Evolutionary conservation across 2,797 vertebrate genomes (phyloP), one percentile per base, ranked within the genome.

Genomic region (Pogoniulus pusillus): DNA sequence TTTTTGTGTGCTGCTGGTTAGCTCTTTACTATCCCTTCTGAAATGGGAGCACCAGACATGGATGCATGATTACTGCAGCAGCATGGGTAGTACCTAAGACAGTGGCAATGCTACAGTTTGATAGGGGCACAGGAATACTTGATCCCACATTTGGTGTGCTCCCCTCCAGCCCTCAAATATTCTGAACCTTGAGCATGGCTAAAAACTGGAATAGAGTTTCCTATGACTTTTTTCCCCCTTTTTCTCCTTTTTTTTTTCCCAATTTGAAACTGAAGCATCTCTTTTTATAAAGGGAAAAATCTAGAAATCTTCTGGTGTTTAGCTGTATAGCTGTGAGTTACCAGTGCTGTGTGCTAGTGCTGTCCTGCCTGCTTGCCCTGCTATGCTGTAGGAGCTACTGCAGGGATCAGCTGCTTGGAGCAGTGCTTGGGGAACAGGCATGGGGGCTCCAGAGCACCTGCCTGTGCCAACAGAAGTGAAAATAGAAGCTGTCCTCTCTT

Each of bases 31-130:
- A 23, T 6, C 63, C 14, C 20, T 60, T 23, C 41, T 51, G 43
- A 34, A 32, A 16, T 2, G 16, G 12, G 24, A 68, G 13, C 32
- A 22, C 55, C 30, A 34, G 30, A 1, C 14, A 23, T 0, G 3
- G n/a, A 19, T 26, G 20, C 6, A 1, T 8, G 59, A 6, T n/a
- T 57, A 8, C 41, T 23, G 41, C 23, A 26, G 55, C 26, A 53
- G 45, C n/a, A 13, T 0, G 1, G 43, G 59, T 30, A 10, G 3
- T 57, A 49, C 14, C 34, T 43, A 37, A 57, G 15, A 24, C 15
- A 39, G 13, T 1, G 1, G 26, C 41, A 22, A 5, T 35, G 5
- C 26, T 75, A 17, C 1, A 12, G 5, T 5, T 26, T n/a, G 37
- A 8, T 9, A 8, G n/a, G 14, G 27, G 15, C 49, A 34, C 10